Evolutionary conservation across 1,140 invertebrate species (phyloP).

Genomic region (Archivesica marissinica): DNA sequence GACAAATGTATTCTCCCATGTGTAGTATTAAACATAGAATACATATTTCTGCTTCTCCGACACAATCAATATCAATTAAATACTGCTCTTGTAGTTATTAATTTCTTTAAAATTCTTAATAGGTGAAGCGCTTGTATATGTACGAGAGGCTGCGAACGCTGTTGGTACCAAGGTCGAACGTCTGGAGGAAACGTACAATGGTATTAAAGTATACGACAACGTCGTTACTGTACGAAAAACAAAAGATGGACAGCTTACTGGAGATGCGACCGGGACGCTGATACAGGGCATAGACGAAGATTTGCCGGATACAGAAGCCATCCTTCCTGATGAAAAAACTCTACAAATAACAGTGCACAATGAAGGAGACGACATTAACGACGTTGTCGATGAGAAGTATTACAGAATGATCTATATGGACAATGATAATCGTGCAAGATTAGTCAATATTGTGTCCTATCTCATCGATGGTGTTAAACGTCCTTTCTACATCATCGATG

Average conservation of each 20-base stretch:
- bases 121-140: constrained; percentile 26
- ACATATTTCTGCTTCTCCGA: no score
- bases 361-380: constrained; percentile 18
- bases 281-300: constrained; percentile 59
- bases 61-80: no score
- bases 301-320: not conserved
- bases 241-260: constrained; percentile 38
- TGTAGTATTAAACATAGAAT: no score
- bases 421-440: constrained; percentile 31
- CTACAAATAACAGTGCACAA: constrained; percentile 23
- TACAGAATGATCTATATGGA: not conserved
- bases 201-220: constrained; percentile 37
- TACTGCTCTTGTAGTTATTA: no score
- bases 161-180: constrained; percentile 27
- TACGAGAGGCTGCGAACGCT: not conserved
- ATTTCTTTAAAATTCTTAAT: no score
- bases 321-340: constrained; percentile 13
- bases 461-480: constrained; percentile 56
- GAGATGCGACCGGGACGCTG: constrained; percentile 39
- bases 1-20: no score
- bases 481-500: constrained; percentile 65
- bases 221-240: constrained; percentile 42
- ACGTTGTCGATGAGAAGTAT: not conserved
- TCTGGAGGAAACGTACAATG: constrained; percentile 50
- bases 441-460: constrained; percentile 56